Percentiles rank a stretch among this genome's conserved stretches.
Conservation (phyloP, 2,113 vertebrate genomes). For the Tichodroma muraria region DNA sequence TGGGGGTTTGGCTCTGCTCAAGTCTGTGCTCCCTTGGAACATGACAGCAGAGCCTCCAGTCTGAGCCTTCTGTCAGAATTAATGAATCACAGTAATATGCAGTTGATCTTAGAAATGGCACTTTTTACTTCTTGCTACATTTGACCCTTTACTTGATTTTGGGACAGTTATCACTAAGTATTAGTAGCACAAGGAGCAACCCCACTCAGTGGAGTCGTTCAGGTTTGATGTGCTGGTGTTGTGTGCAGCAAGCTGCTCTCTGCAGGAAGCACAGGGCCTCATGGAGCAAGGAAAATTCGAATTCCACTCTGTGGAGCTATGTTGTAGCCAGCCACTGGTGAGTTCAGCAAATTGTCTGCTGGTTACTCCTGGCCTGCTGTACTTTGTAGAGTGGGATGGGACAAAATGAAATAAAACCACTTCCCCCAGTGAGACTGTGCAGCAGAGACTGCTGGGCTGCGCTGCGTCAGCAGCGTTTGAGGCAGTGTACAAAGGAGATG, state of each 20-base stretch:
- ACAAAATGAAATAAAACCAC: not conserved
- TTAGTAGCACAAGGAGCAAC: not conserved
- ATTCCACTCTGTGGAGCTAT: not conserved
- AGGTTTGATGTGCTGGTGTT: not conserved
- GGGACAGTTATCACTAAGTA: not conserved
- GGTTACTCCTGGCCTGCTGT: not conserved
- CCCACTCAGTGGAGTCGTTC: not conserved
- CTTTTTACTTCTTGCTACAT: not conserved
- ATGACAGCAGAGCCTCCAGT: conserved; percentile 13
- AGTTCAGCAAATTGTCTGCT: not conserved
- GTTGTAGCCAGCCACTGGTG: not conserved
- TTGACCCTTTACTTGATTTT: not conserved
- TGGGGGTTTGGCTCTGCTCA: not conserved
- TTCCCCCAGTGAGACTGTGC: not conserved
- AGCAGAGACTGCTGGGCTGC: not conserved
- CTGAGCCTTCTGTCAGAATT: conserved; percentile 4
- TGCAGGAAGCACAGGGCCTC: not conserved
- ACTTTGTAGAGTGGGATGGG: not conserved
- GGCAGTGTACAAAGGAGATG: not conserved
- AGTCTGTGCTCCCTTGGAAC: not conserved
- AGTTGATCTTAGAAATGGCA: not conserved
- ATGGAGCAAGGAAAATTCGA: not conserved
- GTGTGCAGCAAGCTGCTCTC: not conserved
- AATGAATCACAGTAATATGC: not conserved
- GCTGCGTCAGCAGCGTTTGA: not conserved